Evolutionary conservation across 2,113 vertebrate species (phyloP).

Genomic region (Labeo rohita): DNA sequence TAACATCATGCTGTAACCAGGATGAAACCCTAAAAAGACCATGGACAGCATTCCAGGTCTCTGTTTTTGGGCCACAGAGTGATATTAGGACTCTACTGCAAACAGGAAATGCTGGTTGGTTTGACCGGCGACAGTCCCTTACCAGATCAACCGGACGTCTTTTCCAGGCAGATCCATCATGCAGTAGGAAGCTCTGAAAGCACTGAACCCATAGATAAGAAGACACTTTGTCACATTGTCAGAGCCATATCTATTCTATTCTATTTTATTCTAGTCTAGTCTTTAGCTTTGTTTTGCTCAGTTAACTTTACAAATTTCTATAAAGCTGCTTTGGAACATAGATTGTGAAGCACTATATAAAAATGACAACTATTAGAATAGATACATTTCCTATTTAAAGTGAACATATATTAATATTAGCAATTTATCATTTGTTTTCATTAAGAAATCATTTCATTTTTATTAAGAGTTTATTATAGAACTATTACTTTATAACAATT

Average conservation of each 20-base stretch:
- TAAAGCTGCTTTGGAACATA: not conserved
- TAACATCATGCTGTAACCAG: not conserved
- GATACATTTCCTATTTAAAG: not conserved
- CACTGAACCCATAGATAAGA: not conserved
- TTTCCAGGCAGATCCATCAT: not conserved
- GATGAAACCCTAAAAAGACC: not conserved
- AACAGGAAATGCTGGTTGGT: not conserved
- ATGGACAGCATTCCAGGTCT: conserved; percentile 5
- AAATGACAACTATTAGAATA: not conserved
- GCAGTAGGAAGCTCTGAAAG: not conserved
- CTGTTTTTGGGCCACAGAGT: conserved; percentile 39
- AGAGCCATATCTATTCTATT: not conserved
- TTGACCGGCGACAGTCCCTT: not conserved
- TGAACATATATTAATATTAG: not conserved
- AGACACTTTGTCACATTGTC: not conserved
- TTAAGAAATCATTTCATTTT: not conserved
- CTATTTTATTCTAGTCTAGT: not conserved
- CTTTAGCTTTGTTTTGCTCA: not conserved
- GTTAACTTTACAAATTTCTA: not conserved
- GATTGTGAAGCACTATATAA: not conserved
- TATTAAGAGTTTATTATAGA: not conserved
- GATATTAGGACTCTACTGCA: conserved; percentile 17
- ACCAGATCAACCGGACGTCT: not conserved
- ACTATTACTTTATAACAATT: no score
- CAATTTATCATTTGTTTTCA: not conserved